phyloP scores from a whole-genome alignment of 1,140 invertebrate genomes.

The Metopolophium dirhodum region DNA sequence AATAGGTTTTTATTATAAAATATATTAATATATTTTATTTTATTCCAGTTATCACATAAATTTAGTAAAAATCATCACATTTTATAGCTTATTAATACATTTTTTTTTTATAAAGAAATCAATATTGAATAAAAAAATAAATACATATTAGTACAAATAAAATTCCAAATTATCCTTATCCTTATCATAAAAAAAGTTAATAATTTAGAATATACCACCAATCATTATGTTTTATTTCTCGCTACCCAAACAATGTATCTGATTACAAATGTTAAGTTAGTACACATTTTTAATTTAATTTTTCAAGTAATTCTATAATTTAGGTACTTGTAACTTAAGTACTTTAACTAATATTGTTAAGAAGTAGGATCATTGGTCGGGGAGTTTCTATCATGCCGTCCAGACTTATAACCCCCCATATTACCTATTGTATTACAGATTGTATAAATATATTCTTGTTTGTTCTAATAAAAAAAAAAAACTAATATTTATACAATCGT shows the following conservation, averaged over 20 bases:
- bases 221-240: neutral
- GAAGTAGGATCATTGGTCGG: no score
- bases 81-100: neutral
- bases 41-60: neutral
- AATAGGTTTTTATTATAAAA: neutral
- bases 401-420: no score
- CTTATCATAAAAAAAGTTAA: neutral
- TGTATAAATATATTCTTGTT: no score
- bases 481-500: neutral
- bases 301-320: neutral
- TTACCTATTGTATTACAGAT: no score
- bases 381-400: no score
- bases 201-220: neutral
- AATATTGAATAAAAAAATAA: neutral
- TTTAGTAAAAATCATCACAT: neutral
- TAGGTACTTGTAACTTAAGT: neutral
- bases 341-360: neutral
- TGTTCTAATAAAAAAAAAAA: neutral
- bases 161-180: neutral
- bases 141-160: neutral
- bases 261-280: neutral
- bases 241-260: neutral
- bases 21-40: neutral
- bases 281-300: neutral
- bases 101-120: neutral